Base-by-base conservation (phyloP, 2,113 vertebrate species). In the Bubo scandiacus region DNA sequence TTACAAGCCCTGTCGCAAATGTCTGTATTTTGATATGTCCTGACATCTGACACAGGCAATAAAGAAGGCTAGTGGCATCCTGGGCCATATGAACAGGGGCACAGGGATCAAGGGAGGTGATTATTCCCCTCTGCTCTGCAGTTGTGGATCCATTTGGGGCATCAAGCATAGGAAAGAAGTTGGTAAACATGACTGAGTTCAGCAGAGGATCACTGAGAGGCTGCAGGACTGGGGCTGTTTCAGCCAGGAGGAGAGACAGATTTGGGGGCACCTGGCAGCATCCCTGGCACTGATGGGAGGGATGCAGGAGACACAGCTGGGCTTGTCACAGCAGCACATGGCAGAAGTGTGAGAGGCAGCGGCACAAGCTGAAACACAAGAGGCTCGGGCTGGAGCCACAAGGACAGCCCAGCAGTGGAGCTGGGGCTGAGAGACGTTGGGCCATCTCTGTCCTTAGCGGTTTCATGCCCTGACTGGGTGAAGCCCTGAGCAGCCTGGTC, bases 361-460 rank as follows among this genome's bases (percentile, higher is more conserved):
- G 2, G 49, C 63, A 77, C 12, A 29, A 51, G 11, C 36, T 51
- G 32, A 34, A 68, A 52, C 13, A 36, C 0, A 3, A 45, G n/a
- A 20, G 10, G 19, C 29, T 81, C 40, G 51, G 54, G 32, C 29
- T 42, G 78, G 54, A 81, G n/a, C 43, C 40, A 6, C 2, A 4
- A 85, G n/a, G 40, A 42, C 6, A 61, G 22, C 4, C 21, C 2
- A 1, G 18, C 0, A 1, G 29, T 2, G 1, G 1, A 2, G 29
- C 43, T 1, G 5, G 5, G 38, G 29, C 29, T 17, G 22, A 18
- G 30, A 1, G 2, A 30, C 8, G 3, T 2, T 27, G 38, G 20
- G 5, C 47, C 8, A 1, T 54, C 34, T 45, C 20, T 15, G 43
- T 34, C n/a, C 51, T 75, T 15, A 7, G 6, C 6, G 17, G 12